Evolutionary conservation across 2,888 invertebrate genomes (phyloP), one percentile per base, ranked within the genome.

Genomic region (Cantharis lateralis): DNA sequence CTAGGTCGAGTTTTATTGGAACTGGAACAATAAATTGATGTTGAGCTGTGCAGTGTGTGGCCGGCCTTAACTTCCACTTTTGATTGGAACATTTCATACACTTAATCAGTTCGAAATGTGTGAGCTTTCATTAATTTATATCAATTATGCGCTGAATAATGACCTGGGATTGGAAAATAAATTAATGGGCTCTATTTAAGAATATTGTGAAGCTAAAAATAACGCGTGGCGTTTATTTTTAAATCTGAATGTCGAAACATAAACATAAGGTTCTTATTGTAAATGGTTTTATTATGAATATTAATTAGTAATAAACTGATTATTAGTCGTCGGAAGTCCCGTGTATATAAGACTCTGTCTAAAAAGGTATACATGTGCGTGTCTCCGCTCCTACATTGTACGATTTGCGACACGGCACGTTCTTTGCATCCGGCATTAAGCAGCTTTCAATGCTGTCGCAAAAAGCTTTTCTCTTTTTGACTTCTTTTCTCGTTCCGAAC

Each of bases 271-370:
- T 72, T 75, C 68, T 24, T 68, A 68, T 75, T 68, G 68, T 75
- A 63, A 68, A 32, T 62, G 11, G 32, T 16, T 76, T 79, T 68
- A 77, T 74, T 78, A 79, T 79, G 80, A 80, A 80, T 80, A 79
- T 80, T 80, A 80, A 80, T 80, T 76, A 78, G 71, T 72, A 70
- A 76, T 76, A 75, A 78, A 76, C 77, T 80, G 76, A 79, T 80
- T 78, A 79, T 79, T 79, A 80, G 79, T 80, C 79, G 79, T 80
- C 80, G 80, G 80, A 79, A 78, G 80, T 80, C 78, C 76, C 76
- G 48, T 73, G 79, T 78, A 80, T 66, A 80, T 77, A 78, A 77
- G 76, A 66, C 73, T 72, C 69, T 74, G 76, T 80, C 75, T 79
- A 77, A 77, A 79, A 76, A 77, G 79, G 80, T 79, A 79, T 70